phyloP scores from a whole-genome alignment of 2,888 invertebrate species.

The Phyllotreta cruciferae region DNA sequence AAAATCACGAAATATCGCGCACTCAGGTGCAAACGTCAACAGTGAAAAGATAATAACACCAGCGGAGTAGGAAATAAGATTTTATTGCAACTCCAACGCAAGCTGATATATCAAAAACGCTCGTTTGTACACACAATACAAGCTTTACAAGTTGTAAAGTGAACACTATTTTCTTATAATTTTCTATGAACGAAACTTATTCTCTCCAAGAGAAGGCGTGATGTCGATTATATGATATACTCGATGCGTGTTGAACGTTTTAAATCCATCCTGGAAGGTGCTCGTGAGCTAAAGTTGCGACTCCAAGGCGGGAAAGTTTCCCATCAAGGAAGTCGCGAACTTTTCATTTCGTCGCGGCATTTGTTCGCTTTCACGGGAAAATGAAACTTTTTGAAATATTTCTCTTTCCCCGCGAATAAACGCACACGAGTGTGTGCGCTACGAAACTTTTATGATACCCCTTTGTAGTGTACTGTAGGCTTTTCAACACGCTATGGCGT shows the following conservation, averaged over 20 bases:
- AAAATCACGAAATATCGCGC: constrained; percentile 10
- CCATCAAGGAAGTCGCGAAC: constrained; percentile 24
- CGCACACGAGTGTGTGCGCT: constrained; percentile 3
- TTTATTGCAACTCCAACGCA: constrained; percentile 3
- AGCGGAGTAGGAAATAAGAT: neutral
- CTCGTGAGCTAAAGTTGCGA: constrained; percentile 15
- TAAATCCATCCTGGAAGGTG: too few relatives aligned
- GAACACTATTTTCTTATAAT: too few relatives aligned
- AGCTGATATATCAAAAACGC: too few relatives aligned
- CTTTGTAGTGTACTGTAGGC: too few relatives aligned
- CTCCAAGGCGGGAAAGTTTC: constrained; percentile 23
- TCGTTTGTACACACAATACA: too few relatives aligned
- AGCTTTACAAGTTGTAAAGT: too few relatives aligned
- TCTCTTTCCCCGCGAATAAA: neutral
- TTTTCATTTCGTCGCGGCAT: constrained; percentile 31
- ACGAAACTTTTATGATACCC: neutral
- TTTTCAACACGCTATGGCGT: too few relatives aligned
- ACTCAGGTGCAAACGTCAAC: constrained; percentile 16
- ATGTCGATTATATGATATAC: too few relatives aligned
- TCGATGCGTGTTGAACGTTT: too few relatives aligned
- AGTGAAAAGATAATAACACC: neutral
- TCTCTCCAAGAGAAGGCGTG: too few relatives aligned
- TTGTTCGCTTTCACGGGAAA: constrained; percentile 30
- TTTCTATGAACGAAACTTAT: too few relatives aligned
- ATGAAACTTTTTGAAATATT: constrained; percentile 33